Evolutionary conservation across 2,797 vertebrate genomes (phyloP), one percentile per base, ranked within the genome.

Genomic region (Merluccius polli): DNA sequence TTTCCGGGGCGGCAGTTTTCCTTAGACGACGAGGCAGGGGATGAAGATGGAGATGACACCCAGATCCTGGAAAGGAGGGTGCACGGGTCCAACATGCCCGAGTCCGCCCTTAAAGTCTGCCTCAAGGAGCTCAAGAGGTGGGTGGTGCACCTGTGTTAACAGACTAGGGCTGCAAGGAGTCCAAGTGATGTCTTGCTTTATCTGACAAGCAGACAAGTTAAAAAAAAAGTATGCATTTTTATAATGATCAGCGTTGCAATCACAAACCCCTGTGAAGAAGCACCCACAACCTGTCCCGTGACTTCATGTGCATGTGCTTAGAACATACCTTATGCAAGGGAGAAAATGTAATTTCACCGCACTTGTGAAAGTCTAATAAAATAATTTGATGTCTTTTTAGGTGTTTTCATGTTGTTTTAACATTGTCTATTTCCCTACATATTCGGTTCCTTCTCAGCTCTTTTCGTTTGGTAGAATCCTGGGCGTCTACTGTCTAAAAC

Each of bases 111-210:
- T 74, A 95, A 89, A 88, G 95, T 99, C 86, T 99, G 98, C 79
- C 81, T 97, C 35, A 99, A 99, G 82, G 98, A 99, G 87, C 93
- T 99, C 2, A 98, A 96, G 88, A 95, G 98, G 97, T 96, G 81
- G 79, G 48, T 1, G 21, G 21, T 9, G 21, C 52, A 10, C 52
- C 52, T 18, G 41, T 15, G 41, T 3, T 44, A 13, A 44, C 41
- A 44, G 41, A n/a, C n/a, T n/a, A n/a, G n/a, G n/a, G n/a, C n/a
- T n/a, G n/a, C n/a, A n/a, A n/a, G n/a, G n/a, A n/a, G n/a, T n/a
- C n/a, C n/a, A n/a, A n/a, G n/a, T n/a, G n/a, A n/a, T n/a, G n/a
- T n/a, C n/a, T n/a, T n/a, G n/a, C n/a, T n/a, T n/a, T n/a, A n/a
- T n/a, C n/a, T n/a, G n/a, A n/a, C n/a, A n/a, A n/a, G n/a, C 33